Conservation (phyloP, 2,888 invertebrate species). For the Tubulanus polymorphus region DNA sequence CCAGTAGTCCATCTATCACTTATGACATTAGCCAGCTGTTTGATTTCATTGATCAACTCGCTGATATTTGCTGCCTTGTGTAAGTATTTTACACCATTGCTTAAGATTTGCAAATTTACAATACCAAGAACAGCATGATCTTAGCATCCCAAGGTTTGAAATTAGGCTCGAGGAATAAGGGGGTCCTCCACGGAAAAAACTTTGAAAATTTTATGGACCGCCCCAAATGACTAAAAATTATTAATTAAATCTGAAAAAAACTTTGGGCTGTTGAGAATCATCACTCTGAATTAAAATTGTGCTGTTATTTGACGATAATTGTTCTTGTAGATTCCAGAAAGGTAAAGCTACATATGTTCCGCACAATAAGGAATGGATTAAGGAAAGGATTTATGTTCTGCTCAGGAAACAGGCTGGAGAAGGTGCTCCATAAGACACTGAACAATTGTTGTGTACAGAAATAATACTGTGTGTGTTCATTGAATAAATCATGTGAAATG, state of each 20-base stretch:
- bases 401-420: slow-evolving; percentile 81
- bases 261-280: too few species aligned
- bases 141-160: too few species aligned
- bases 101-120: too few species aligned
- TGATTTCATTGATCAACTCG: slow-evolving; percentile 94
- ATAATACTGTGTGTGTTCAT: too few species aligned
- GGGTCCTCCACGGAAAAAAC: not conserved
- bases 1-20: slow-evolving; percentile 92
- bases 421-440: too few species aligned
- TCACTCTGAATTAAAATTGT: too few species aligned
- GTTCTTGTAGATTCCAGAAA: slow-evolving; percentile 67
- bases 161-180: not conserved
- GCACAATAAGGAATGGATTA: slow-evolving; percentile 98
- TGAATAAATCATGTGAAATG: too few species aligned
- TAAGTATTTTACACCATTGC: too few species aligned
- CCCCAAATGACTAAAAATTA: not conserved
- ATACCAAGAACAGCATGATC: too few species aligned
- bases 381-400: slow-evolving; percentile 92
- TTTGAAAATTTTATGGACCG: not conserved
- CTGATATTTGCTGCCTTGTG: slow-evolving; percentile 92
- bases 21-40: slow-evolving; percentile 98
- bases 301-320: too few species aligned
- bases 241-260: not conserved
- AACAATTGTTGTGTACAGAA: too few species aligned
- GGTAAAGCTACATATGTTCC: slow-evolving; percentile 93